Percentiles rank a stretch among this genome's conserved stretches.
These are phyloP conservation scores for Aphelenchoides bicaudatus DNA, from an alignment of 2,888 invertebrate genomes.

Conservation along the genomic window DNA sequence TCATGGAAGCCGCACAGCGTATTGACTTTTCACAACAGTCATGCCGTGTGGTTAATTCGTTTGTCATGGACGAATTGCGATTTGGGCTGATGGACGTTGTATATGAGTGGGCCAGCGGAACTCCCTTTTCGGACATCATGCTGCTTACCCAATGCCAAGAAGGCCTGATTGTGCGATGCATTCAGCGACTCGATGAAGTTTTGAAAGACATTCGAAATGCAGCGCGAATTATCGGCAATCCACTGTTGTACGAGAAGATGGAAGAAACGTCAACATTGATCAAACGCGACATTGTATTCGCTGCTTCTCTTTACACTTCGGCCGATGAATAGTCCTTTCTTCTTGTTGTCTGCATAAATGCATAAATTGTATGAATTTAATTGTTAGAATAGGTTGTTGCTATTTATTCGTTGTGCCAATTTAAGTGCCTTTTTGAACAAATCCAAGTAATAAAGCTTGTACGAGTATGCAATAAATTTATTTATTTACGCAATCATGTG, in stretches of 20 bases:
- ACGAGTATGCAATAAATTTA: too few species aligned
- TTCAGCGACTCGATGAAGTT: conserved; percentile 89
- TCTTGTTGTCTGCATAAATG: too few species aligned
- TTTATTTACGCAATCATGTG: too few species aligned
- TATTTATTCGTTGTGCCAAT: too few species aligned
- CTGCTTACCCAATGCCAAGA: conserved; percentile 88
- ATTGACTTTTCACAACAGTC: conserved; percentile 59
- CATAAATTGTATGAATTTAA: too few species aligned
- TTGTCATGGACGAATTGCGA: conserved; percentile 67
- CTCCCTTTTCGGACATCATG: conserved; percentile 89
- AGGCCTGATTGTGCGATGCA: conserved; percentile 92
- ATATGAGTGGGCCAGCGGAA: conserved; percentile 89
- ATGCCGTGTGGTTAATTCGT: conserved; percentile 25
- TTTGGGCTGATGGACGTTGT: conserved; percentile 90
- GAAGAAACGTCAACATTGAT: conserved; percentile 80
- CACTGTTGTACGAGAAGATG: conserved; percentile 85
- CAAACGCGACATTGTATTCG: conserved; percentile 94
- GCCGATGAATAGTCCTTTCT: conserved; percentile 21
- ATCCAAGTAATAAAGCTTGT: too few species aligned
- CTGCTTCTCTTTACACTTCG: conserved; percentile 88
- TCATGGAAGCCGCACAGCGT: conserved; percentile 64
- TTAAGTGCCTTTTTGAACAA: too few species aligned
- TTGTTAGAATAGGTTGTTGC: too few species aligned
- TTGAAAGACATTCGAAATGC: conserved; percentile 85
- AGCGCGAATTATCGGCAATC: conserved; percentile 86